phyloP scores from a whole-genome alignment of 2,888 invertebrate genomes.

The Drosophila monieri region DNA sequence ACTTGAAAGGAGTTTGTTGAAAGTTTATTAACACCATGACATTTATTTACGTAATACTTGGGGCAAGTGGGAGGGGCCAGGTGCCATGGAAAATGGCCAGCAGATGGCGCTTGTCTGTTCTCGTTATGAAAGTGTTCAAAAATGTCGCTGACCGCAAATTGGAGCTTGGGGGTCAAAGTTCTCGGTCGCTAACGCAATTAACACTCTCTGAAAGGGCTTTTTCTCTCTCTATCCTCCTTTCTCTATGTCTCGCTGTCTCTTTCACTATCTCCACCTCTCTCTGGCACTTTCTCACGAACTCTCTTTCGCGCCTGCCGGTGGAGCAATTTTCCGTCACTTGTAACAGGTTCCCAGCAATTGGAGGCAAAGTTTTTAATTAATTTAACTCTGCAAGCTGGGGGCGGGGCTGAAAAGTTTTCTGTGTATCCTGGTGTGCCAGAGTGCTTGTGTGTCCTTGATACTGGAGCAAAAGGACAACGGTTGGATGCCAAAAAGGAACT shows the following conservation, averaged over 20 bases:
- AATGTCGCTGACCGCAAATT: constrained; percentile 58
- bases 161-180: constrained; percentile 60
- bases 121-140: constrained; percentile 68
- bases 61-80: background rate
- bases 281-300: constrained; percentile 46
- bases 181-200: constrained; percentile 67
- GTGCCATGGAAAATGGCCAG: constrained; percentile 4
- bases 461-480: constrained; percentile 59
- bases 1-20: constrained; percentile 19
- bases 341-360: constrained; percentile 68
- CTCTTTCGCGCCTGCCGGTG: constrained; percentile 42
- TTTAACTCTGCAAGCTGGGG: constrained; percentile 45
- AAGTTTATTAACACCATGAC: constrained; percentile 65
- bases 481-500: constrained; percentile 61
- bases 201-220: constrained; percentile 40
- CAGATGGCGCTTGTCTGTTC: constrained; percentile 50
- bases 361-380: constrained; percentile 72
- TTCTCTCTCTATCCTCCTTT: constrained; percentile 5
- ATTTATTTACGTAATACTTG: constrained; percentile 34
- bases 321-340: constrained; percentile 69
- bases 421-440: constrained; percentile 13
- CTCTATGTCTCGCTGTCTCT: constrained; percentile 1
- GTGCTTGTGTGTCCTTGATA: constrained; percentile 50
- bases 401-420: constrained; percentile 56
- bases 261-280: constrained; percentile 20